These are phyloP conservation scores for Eledona agricola DNA, from an alignment of 2,888 invertebrate species.

Conservation along the genomic window DNA sequence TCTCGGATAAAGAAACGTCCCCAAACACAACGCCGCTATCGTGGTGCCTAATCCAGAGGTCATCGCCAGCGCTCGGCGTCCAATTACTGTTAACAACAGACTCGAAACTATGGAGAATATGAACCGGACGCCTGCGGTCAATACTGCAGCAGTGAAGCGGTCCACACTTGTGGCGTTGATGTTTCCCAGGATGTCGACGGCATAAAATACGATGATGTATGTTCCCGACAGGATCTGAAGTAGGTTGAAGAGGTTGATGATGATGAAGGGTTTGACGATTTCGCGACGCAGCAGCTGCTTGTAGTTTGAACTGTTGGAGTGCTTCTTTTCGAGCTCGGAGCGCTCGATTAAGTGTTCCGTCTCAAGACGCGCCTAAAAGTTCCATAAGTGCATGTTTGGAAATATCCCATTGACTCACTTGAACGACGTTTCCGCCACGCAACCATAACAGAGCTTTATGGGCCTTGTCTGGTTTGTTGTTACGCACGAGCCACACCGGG, in stretches of 20 bases:
- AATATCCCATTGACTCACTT: slow-evolving; percentile 53
- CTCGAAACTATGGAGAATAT: slow-evolving; percentile 73
- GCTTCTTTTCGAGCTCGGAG: slow-evolving; percentile 67
- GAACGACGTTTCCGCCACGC: slow-evolving; percentile 54
- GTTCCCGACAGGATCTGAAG: slow-evolving; percentile 80
- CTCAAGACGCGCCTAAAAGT: slow-evolving; percentile 68
- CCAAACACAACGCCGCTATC: slow-evolving; percentile 70
- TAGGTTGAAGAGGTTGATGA: slow-evolving; percentile 77
- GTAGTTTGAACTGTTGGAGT: slow-evolving; percentile 44
- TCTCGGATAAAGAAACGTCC: slow-evolving; percentile 63
- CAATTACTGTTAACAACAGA: slow-evolving; percentile 70
- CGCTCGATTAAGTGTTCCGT: slow-evolving; percentile 70
- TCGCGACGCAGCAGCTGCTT: slow-evolving; percentile 64
- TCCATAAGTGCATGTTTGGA: not conserved
- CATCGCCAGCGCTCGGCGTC: slow-evolving; percentile 72
- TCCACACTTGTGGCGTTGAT: slow-evolving; percentile 60
- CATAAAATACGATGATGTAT: slow-evolving; percentile 81
- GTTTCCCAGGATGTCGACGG: slow-evolving; percentile 75
- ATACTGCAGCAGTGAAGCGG: slow-evolving; percentile 71
- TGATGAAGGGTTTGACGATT: slow-evolving; percentile 75
- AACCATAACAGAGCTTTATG: slow-evolving; percentile 58
- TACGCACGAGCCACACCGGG: slow-evolving; percentile 77
- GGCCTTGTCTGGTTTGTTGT: slow-evolving; percentile 66
- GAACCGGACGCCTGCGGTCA: slow-evolving; percentile 74
- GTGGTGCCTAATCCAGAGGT: slow-evolving; percentile 75